These are phyloP conservation scores for Propithecus coquereli DNA, from an alignment of 2,113 vertebrate species.

Conservation along the genomic window DNA sequence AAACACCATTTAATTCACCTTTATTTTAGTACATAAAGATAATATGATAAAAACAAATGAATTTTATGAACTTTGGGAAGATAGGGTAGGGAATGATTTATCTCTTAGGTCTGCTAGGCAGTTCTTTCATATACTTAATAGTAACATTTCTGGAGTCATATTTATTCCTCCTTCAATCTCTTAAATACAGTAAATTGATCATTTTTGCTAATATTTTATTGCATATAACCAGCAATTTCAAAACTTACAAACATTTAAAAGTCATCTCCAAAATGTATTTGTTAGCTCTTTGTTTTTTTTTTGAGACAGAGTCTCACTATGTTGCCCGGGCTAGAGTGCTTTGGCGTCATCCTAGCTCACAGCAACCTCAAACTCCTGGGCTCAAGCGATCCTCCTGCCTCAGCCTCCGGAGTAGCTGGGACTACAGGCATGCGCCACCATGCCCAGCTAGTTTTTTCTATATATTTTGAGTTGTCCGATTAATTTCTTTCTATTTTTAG, in stretches of 20 bases:
- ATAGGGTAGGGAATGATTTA: not conserved
- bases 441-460: not conserved
- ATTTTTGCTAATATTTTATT: slow-evolving; percentile 36
- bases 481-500: too few relatives aligned
- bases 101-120: not conserved
- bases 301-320: not conserved
- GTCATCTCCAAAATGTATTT: not conserved
- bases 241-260: not conserved
- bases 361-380: not conserved
- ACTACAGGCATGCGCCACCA: not conserved
- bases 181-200: not conserved
- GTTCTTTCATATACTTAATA: not conserved
- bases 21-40: slow-evolving; percentile 19
- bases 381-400: not conserved
- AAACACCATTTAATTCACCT: not conserved
- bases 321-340: not conserved
- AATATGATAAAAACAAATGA: not conserved
- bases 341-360: not conserved
- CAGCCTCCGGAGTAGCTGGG: not conserved
- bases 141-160: not conserved
- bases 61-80: not conserved
- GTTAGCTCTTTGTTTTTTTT: not conserved
- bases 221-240: not conserved
- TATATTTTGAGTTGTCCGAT: too few relatives aligned
- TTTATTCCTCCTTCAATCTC: not conserved